Base-by-base conservation (phyloP, 2,888 invertebrate genomes). In the Pristionchus maxplancki region DNA sequence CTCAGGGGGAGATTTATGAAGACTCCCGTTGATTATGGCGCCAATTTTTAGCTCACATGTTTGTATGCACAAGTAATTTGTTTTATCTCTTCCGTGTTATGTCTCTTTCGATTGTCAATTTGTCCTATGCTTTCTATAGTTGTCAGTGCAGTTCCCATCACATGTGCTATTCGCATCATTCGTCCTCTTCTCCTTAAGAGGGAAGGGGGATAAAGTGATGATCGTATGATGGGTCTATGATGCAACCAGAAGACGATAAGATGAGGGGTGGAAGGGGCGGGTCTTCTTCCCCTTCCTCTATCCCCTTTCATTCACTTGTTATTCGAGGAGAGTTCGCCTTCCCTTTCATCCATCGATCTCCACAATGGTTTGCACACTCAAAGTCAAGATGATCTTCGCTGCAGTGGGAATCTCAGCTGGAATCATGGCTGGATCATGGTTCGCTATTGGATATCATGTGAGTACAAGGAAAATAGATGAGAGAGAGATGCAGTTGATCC, bases 351-450 rank as follows among this genome's bases (percentile, higher is more conserved):
- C 50, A 81, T 81, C 81, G 37, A 40, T 84, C 28, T 24, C 17
- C 11, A 78, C 50, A 78, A 74, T 87, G 87, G 71, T 74, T 58
- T 87, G 78, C 44, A 91, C 89, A 81, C 58, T 91, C 34, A 91
- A 90, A 83, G 90, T 91, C 37, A 90, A 91, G 85, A 90, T 92
- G 15, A 88, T 89, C 89, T 90, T 92, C n/a, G 92, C 94, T 20
- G 90, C 90, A 58, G 64, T 94, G 64, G 94, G 94, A 88, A 92
- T 94, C 48, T 91, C 91, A 13, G 93, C 93, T 31, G 94, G 94
- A 85, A 82, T 93, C 8, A 92, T 93, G 91, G 94, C 94, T 81
- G 93, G 93, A 40, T 89, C 91, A 1, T 90, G 90, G 40, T 94
- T 94, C 88, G 93, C 91, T 34, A 89, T 90, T 31, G 90, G 90